phyloP scores from a whole-genome alignment of 2,113 vertebrate genomes.

The Neopipo cinnamomea region DNA sequence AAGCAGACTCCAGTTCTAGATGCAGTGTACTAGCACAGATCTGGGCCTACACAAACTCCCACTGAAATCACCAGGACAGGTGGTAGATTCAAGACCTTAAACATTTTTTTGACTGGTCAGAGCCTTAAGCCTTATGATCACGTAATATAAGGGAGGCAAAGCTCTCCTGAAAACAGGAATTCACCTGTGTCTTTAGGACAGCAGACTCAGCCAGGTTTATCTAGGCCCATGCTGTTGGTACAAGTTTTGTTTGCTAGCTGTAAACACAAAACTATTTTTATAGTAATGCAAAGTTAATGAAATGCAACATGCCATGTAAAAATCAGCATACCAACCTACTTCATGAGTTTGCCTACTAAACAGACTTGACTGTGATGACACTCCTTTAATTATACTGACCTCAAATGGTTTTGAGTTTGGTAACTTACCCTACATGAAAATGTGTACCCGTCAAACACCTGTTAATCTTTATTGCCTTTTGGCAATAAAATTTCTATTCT shows the following conservation, averaged over 20 bases:
- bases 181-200: background rate
- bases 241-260: background rate
- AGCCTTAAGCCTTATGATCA: background rate
- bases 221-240: background rate
- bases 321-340: background rate
- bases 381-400: background rate
- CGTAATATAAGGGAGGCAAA: accelerated
- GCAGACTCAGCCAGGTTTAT: background rate
- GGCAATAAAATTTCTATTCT: background rate
- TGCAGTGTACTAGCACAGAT: background rate
- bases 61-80: background rate
- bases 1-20: background rate
- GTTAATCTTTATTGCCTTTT: too few relatives aligned
- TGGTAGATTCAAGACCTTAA: background rate
- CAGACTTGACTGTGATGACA: background rate
- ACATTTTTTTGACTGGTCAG: background rate
- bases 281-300: background rate
- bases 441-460: background rate
- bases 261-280: background rate
- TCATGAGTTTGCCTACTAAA: background rate
- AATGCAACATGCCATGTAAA: background rate
- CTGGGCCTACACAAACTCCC: background rate
- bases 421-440: background rate
- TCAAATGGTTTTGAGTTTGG: background rate
- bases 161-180: background rate